phyloP scores from a whole-genome alignment of 2,113 vertebrate species.

The Suricata suricatta region DNA sequence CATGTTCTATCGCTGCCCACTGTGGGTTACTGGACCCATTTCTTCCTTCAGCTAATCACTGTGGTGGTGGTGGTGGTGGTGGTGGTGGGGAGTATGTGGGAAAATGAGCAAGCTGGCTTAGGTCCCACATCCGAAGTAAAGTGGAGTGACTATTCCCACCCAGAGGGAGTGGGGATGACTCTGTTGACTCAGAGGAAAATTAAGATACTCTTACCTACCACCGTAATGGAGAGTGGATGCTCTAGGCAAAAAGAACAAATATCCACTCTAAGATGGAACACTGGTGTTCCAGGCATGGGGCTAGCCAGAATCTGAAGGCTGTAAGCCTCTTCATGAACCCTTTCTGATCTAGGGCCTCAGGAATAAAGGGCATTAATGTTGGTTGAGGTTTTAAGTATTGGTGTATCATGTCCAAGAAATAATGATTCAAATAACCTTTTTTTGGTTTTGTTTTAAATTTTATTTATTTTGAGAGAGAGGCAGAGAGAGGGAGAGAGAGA shows the following conservation, averaged over 20 bases:
- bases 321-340: neutral
- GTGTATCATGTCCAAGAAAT: neutral
- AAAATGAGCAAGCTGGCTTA: neutral
- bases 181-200: neutral
- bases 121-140: neutral
- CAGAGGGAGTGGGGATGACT: neutral
- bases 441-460: neutral
- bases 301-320: neutral
- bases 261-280: neutral
- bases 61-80: too few species aligned
- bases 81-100: too few species aligned
- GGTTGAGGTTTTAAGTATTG: neutral
- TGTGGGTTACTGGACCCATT: neutral
- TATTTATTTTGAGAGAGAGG: too few species aligned
- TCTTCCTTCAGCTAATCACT: neutral
- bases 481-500: too few species aligned
- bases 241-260: neutral
- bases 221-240: neutral
- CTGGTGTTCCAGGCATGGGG: neutral
- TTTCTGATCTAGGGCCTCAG: neutral
- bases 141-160: neutral
- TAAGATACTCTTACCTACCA: neutral
- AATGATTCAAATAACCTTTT: conserved; percentile 15
- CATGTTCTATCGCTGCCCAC: neutral
- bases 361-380: neutral